Evolutionary conservation across 2,113 vertebrate species (phyloP).

Genomic region (Camelus bactrianus): DNA sequence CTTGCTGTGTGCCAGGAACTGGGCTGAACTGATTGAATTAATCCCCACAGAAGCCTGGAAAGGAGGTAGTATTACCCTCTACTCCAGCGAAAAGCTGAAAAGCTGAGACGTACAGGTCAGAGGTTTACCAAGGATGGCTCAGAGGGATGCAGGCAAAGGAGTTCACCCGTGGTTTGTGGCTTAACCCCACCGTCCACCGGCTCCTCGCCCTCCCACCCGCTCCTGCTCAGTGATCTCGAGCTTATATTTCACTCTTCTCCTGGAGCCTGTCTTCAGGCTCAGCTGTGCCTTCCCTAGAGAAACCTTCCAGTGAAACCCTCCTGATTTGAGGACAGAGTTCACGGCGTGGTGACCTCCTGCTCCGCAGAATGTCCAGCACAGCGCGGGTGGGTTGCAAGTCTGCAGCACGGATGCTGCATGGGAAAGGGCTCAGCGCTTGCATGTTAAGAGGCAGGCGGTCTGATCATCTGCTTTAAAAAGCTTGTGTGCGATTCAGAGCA

Average conservation of each 20-base stretch:
- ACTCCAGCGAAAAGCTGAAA: neutral
- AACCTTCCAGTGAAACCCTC: rapidly evolving
- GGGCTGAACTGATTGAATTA: neutral
- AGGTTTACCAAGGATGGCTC: neutral
- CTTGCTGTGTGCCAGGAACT: neutral
- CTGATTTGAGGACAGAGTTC: neutral
- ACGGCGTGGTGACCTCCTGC: rapidly evolving
- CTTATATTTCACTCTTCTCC: neutral
- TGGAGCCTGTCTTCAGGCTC: neutral
- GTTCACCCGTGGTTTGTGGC: neutral
- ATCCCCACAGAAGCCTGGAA: neutral
- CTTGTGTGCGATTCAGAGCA: neutral
- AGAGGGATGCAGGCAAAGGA: neutral
- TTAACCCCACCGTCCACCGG: neutral
- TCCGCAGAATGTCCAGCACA: no score
- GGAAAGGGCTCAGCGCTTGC: no score
- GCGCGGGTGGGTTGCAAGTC: neutral
- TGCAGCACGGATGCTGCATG: neutral
- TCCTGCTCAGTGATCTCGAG: neutral
- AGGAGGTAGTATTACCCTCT: neutral
- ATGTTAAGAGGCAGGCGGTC: neutral
- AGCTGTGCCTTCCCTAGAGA: neutral
- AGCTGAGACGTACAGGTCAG: neutral
- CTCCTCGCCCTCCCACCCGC: neutral
- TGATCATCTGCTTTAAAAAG: neutral